Conservation (phyloP, 1,140 invertebrate genomes). For the Drosophila pectinifera region DNA sequence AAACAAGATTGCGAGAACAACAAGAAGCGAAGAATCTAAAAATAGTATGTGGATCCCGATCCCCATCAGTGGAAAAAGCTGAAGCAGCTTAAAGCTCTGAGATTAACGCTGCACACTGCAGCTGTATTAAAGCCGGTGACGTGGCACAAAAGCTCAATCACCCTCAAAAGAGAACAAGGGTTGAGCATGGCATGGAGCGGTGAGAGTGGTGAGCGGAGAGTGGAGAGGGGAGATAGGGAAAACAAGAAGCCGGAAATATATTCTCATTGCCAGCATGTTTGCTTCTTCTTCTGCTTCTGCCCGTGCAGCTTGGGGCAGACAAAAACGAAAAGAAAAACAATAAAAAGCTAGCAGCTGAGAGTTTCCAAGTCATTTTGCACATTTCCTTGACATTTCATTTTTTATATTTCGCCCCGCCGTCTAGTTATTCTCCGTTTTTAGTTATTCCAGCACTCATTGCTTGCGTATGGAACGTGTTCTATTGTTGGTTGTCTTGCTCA, state of each 20-base stretch:
- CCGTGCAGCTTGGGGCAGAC: constrained; percentile 17
- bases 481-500: constrained; percentile 44
- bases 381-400: constrained; percentile 82
- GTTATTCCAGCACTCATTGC: constrained; percentile 32
- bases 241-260: constrained; percentile 35
- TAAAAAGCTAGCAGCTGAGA: constrained; percentile 27
- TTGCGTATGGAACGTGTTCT: constrained; percentile 39
- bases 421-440: constrained; percentile 36
- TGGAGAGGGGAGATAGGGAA: constrained; percentile 1
- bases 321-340: constrained; percentile 14
- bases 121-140: constrained; percentile 27
- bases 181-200: neutral
- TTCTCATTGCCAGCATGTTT: constrained; percentile 24
- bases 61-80: neutral
- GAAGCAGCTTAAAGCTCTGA: constrained; percentile 36
- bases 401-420: constrained; percentile 33
- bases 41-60: constrained; percentile 17
- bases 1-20: too few species aligned
- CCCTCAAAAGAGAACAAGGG: constrained; percentile 15
- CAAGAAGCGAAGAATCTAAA: neutral
- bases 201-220: neutral
- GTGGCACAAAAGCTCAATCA: constrained; percentile 28
- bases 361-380: constrained; percentile 79
- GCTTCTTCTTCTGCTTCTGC: neutral
- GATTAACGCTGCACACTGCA: constrained; percentile 15